Evolutionary conservation across 2,888 invertebrate genomes (phyloP).

Genomic region (Lacanobia wlatinum): DNA sequence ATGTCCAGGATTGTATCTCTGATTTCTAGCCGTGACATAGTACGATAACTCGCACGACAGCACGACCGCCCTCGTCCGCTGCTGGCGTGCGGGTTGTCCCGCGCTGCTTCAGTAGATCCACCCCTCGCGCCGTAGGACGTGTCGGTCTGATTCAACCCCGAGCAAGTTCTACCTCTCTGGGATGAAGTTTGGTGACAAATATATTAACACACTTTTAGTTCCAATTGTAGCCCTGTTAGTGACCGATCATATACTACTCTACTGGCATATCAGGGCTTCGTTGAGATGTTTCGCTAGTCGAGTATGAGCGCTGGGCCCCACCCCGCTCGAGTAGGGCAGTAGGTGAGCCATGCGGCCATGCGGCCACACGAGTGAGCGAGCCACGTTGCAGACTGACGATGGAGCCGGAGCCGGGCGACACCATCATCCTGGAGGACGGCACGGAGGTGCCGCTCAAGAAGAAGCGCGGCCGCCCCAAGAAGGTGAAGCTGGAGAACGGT

Average conservation of each 20-base stretch:
- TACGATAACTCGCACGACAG: constrained; percentile 11
- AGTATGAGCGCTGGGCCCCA: constrained; percentile 2
- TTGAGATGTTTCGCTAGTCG: background rate
- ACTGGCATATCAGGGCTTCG: constrained; percentile 27
- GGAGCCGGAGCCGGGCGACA: constrained; percentile 90
- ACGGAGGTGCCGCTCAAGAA: constrained; percentile 94
- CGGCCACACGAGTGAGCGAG: constrained; percentile 63
- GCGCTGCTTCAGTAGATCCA: constrained; percentile 36
- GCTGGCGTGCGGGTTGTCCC: constrained; percentile 28
- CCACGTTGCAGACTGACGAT: constrained; percentile 85
- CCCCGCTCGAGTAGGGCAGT: constrained; percentile 27
- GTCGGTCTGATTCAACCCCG: constrained; percentile 43
- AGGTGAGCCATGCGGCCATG: constrained; percentile 24
- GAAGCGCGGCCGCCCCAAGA: constrained; percentile 97
- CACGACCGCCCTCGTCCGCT: constrained; percentile 49
- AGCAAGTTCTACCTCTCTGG: constrained; percentile 36
- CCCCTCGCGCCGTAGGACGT: constrained; percentile 19
- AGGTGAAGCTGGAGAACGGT: constrained; percentile 93
- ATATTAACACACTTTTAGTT: constrained; percentile 49
- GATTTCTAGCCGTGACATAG: constrained; percentile 19
- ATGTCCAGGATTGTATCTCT: background rate
- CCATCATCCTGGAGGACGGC: constrained; percentile 91
- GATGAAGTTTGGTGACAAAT: constrained; percentile 67
- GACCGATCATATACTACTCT: constrained; percentile 28
- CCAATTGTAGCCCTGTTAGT: constrained; percentile 49